A percentile compares a stretch with the other conserved stretches of the same genome.
Evolutionary conservation across 1,140 invertebrate species (phyloP).

Genomic region (Magallana angulata): DNA sequence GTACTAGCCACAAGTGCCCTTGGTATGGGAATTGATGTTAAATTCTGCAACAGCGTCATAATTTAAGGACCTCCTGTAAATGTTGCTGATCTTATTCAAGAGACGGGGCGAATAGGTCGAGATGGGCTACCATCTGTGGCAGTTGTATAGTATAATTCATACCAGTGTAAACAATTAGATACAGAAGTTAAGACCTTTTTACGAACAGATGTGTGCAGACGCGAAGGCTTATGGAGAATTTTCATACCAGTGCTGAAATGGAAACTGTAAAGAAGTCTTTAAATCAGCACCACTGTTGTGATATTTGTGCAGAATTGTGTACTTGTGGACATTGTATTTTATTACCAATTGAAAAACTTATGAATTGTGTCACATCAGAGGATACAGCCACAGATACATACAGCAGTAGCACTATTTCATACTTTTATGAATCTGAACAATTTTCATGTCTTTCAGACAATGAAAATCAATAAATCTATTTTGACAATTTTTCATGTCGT

Average conservation of each 20-base stretch:
- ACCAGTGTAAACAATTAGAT: constrained; percentile 11
- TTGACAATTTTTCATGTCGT: neutral
- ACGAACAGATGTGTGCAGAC: constrained; percentile 15
- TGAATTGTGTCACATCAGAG: neutral
- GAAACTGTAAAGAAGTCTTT: too few relatives aligned
- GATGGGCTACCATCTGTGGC: constrained; percentile 26
- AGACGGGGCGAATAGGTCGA: constrained; percentile 37
- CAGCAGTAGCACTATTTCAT: neutral
- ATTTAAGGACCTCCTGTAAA: constrained; percentile 37
- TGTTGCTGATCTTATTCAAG: constrained; percentile 31
- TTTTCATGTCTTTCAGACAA: neutral
- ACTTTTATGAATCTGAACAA: neutral
- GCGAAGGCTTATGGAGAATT: neutral
- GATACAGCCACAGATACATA: neutral
- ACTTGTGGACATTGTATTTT: constrained; percentile 19
- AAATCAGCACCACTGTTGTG: too few relatives aligned
- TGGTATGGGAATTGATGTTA: constrained; percentile 46
- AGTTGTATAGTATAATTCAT: constrained; percentile 19
- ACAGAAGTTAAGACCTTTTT: constrained; percentile 37
- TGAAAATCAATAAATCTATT: neutral
- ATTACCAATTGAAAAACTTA: neutral
- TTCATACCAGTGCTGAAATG: too few relatives aligned
- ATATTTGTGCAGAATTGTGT: neutral
- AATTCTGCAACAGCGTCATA: constrained; percentile 22
- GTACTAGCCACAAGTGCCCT: constrained; percentile 45